These are phyloP conservation scores for Cacoxenus indagator DNA, from an alignment of 2,888 invertebrate species.

Conservation along the genomic window DNA sequence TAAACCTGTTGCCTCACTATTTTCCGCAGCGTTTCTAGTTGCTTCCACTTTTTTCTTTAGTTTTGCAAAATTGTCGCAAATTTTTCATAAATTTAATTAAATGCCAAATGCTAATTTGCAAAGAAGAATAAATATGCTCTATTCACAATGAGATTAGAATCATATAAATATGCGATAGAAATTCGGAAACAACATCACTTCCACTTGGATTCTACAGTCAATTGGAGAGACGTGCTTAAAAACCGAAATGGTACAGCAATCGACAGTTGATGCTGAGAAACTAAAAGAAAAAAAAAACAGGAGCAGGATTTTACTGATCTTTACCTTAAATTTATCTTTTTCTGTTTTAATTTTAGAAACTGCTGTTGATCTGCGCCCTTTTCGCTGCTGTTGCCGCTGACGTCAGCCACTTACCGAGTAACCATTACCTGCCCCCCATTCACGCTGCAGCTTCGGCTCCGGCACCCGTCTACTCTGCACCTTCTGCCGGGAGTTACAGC, in stretches of 20 bases:
- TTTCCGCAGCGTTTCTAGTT: background rate
- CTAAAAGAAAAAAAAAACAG: too few relatives aligned
- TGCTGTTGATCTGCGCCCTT: constrained; percentile 60
- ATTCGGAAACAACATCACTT: constrained; percentile 55
- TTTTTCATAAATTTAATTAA: constrained; percentile 45
- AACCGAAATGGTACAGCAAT: constrained; percentile 54
- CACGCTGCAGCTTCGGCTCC: constrained; percentile 30
- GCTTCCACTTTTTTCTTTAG: background rate
- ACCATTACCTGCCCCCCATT: constrained; percentile 60
- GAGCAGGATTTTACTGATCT: background rate
- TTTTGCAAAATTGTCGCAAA: constrained; percentile 29
- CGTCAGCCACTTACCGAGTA: constrained; percentile 62
- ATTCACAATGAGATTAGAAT: constrained; percentile 47
- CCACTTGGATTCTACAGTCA: constrained; percentile 55
- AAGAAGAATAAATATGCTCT: constrained; percentile 36
- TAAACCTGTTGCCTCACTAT: constrained; percentile 48
- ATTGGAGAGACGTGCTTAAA: constrained; percentile 52
- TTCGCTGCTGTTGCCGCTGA: constrained; percentile 61
- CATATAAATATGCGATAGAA: constrained; percentile 59
- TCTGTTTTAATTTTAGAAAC: constrained; percentile 56
- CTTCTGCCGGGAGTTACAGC: too few relatives aligned
- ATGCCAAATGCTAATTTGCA: constrained; percentile 54
- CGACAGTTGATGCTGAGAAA: background rate
- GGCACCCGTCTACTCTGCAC: constrained; percentile 37
- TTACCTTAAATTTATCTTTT: constrained; percentile 5